phyloP scores from a whole-genome alignment of 2,113 vertebrate genomes.

The Galemys pyrenaicus region DNA sequence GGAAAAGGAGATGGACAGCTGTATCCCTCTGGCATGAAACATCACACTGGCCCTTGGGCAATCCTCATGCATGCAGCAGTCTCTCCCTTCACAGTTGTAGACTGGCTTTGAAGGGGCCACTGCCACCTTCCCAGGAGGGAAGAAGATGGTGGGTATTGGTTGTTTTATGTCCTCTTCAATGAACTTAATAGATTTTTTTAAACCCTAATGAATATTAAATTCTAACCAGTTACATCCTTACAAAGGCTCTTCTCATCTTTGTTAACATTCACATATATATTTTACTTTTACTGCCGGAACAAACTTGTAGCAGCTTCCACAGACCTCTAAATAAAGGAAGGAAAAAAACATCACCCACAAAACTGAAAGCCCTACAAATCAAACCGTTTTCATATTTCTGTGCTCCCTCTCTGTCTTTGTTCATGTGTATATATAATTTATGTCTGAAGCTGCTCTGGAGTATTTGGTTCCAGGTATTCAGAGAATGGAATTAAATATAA shows the following conservation, averaged over 20 bases:
- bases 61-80: too few relatives aligned
- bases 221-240: conserved; percentile 56
- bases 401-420: conserved; percentile 39
- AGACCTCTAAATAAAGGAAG: conserved; percentile 72
- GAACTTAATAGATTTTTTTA: conserved; percentile 47
- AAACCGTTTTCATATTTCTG: conserved; percentile 43
- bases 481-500: background rate
- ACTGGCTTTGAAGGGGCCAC: background rate
- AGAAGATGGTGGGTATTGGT: background rate
- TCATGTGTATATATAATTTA: conserved; percentile 34
- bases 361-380: conserved; percentile 67
- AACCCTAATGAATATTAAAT: conserved; percentile 67
- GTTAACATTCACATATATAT: conserved; percentile 64
- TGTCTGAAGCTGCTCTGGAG: background rate
- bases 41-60: background rate
- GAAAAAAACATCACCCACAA: background rate
- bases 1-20: background rate
- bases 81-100: background rate
- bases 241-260: conserved; percentile 53
- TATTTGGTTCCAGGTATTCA: background rate
- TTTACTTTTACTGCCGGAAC: conserved; percentile 57
- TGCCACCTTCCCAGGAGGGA: background rate
- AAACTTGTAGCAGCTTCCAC: conserved; percentile 53
- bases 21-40: background rate
- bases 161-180: conserved; percentile 42